These are phyloP conservation scores for Acleris literana DNA, from an alignment of 2,888 invertebrate species.

Conservation along the genomic window DNA sequence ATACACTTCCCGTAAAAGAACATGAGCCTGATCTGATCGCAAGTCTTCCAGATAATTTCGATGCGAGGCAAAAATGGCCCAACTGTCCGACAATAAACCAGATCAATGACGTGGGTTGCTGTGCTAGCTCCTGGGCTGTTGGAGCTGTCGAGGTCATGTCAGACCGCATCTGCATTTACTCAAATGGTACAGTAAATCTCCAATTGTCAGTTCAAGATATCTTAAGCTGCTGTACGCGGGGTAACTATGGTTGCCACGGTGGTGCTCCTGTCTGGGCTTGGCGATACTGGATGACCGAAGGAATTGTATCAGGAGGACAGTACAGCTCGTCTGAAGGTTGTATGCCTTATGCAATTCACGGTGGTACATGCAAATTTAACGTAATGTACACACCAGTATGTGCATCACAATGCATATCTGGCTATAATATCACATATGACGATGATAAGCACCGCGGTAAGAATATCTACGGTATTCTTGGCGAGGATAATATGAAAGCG, in stretches of 20 bases:
- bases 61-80: slow-evolving; percentile 91
- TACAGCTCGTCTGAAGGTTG: slow-evolving; percentile 92
- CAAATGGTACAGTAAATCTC: slow-evolving; percentile 87
- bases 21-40: slow-evolving; percentile 65
- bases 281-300: slow-evolving; percentile 92
- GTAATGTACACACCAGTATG: slow-evolving; percentile 90
- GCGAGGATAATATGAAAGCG: slow-evolving; percentile 87
- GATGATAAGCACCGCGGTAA: slow-evolving; percentile 90
- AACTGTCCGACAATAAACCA: slow-evolving; percentile 92
- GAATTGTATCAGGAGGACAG: slow-evolving; percentile 94
- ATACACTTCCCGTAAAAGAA: slow-evolving; percentile 68
- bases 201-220: slow-evolving; percentile 94
- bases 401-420: slow-evolving; percentile 84
- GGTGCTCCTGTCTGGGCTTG: slow-evolving; percentile 92
- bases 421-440: slow-evolving; percentile 87
- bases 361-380: background rate
- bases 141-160: slow-evolving; percentile 96
- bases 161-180: slow-evolving; percentile 93
- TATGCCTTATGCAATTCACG: slow-evolving; percentile 90
- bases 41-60: slow-evolving; percentile 89
- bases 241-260: slow-evolving; percentile 91
- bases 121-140: slow-evolving; percentile 97
- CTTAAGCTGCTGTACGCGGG: slow-evolving; percentile 90
- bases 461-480: slow-evolving; percentile 84
- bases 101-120: slow-evolving; percentile 94